Base-by-base conservation (phyloP, 1,140 invertebrate genomes). In the Oncopeltus fasciatus region DNA sequence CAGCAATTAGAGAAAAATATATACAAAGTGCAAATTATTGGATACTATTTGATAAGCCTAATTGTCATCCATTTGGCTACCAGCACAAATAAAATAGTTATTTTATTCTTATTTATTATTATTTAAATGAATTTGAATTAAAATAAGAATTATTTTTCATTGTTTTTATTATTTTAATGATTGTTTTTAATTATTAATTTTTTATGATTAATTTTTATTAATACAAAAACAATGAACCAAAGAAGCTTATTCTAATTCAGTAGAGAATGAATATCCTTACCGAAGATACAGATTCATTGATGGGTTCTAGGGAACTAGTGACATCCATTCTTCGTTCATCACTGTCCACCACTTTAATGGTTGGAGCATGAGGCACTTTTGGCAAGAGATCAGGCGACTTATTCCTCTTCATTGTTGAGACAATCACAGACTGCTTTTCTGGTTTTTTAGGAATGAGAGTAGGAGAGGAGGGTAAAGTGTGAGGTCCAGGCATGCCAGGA, bases 401-500 rank as follows among this genome's bases (percentile, higher is more conserved):
- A 26, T 4, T 53, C 5, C 18, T 28, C 49, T 64, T 64, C 2
- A 68, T 53, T 4, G 20, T 28, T 49, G 59, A 61, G 3, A 68
- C 29, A 11, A 69, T 69, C 29, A 67, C 66, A 26, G 68, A 46
- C 43, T 31, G 58, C 24, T 27, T 44, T 26, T 26, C 33, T 14
- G 43, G 1, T 16, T 47, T 12, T 67, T 53, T 65, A 67, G 53
- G 62, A 59, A 69, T 27, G 67, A 57, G 24, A 72, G 71, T 2
- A n/a, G 58, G 20, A 11, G 14, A 71, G 14, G 27, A 27, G 21
- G 38, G 62, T 14, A 67, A 18, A 14, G 68, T 61, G 38, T 68
- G 65, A 11, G 89, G 88, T 33, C 88, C 88, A 0, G 88, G 88
- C 71, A 92, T 92, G 12, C 88, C 89, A 2, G 88, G 88, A 4